phyloP scores from a whole-genome alignment of 1,140 invertebrate genomes.

The Solenopsis fugax region DNA sequence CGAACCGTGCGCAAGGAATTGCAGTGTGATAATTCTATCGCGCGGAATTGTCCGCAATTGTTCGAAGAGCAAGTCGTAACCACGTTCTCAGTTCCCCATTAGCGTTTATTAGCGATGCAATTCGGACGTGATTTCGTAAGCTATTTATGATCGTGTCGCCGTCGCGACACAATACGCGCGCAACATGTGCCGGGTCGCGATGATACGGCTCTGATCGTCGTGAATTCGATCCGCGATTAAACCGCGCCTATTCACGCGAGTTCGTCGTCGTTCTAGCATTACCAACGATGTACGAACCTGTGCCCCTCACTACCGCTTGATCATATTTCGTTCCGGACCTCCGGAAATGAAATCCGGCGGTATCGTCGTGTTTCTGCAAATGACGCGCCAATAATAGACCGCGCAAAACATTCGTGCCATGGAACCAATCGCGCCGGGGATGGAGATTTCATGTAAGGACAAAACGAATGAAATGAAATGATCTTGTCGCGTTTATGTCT shows the following conservation, averaged over 20 bases:
- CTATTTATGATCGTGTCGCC: conserved; percentile 51
- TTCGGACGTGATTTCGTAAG: conserved; percentile 42
- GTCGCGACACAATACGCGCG: conserved; percentile 1
- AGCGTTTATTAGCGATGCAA: conserved; percentile 46
- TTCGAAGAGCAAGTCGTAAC: conserved; percentile 6
- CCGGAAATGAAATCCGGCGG: conserved; percentile 58
- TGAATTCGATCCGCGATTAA: conserved; percentile 57
- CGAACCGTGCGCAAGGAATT: not conserved
- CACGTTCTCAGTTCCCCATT: conserved; percentile 35
- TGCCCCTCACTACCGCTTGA: conserved; percentile 12
- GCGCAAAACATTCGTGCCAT: conserved; percentile 28
- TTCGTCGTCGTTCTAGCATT: conserved; percentile 29
- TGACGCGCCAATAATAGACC: conserved; percentile 43
- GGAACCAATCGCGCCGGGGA: not conserved
- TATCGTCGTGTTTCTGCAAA: conserved; percentile 41
- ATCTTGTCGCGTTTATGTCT: not conserved
- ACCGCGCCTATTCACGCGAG: conserved; percentile 19
- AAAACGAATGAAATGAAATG: not conserved
- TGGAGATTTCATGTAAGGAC: not conserved
- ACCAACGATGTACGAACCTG: conserved; percentile 21
- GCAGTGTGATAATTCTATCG: not conserved
- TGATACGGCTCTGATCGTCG: conserved; percentile 45
- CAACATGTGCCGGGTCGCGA: conserved; percentile 47
- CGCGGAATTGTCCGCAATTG: conserved; percentile 30
- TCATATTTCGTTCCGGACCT: conserved; percentile 39